Evolutionary conservation across 2,888 invertebrate species (phyloP).

Genomic region (Blomia tropicalis): DNA sequence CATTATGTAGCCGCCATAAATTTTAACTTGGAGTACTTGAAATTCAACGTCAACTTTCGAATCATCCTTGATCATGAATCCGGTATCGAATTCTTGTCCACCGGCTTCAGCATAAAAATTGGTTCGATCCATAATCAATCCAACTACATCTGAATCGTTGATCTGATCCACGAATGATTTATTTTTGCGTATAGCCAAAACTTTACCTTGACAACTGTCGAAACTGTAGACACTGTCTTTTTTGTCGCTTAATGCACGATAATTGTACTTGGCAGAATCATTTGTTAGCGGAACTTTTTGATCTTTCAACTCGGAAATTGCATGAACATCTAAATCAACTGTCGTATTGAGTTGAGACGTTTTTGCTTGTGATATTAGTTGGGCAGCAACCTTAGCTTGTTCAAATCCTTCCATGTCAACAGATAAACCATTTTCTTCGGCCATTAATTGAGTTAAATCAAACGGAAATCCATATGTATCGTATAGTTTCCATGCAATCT

Average conservation of each 20-base stretch:
- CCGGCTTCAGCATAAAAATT: slow-evolving; percentile 98
- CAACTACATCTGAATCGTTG: slow-evolving; percentile 69
- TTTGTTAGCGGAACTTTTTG: slow-evolving; percentile 59
- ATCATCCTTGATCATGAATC: slow-evolving; percentile 69
- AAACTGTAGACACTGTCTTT: slow-evolving; percentile 60
- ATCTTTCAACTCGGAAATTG: slow-evolving; percentile 73
- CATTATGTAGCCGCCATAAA: slow-evolving; percentile 84
- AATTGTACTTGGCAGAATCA: slow-evolving; percentile 80
- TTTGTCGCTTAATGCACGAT: slow-evolving; percentile 49
- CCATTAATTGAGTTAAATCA: slow-evolving; percentile 92
- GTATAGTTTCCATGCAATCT: slow-evolving; percentile 93
- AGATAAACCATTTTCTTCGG: slow-evolving; percentile 74
- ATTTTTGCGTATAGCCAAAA: slow-evolving; percentile 60
- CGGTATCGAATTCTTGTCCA: slow-evolving; percentile 93
- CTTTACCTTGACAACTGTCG: slow-evolving; percentile 51
- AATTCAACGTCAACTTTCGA: slow-evolving; percentile 55
- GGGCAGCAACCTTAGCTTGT: slow-evolving; percentile 68
- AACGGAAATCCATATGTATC: slow-evolving; percentile 98
- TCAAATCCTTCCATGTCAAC: slow-evolving; percentile 85
- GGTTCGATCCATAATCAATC: slow-evolving; percentile 73
- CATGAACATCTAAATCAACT: slow-evolving; percentile 81
- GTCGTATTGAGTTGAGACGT: slow-evolving; percentile 60
- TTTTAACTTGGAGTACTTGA: slow-evolving; percentile 76
- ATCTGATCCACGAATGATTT: slow-evolving; percentile 73
- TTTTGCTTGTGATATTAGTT: slow-evolving; percentile 71